Base-by-base conservation (phyloP, 2,797 vertebrate species). In the Sciurus vulgaris region DNA sequence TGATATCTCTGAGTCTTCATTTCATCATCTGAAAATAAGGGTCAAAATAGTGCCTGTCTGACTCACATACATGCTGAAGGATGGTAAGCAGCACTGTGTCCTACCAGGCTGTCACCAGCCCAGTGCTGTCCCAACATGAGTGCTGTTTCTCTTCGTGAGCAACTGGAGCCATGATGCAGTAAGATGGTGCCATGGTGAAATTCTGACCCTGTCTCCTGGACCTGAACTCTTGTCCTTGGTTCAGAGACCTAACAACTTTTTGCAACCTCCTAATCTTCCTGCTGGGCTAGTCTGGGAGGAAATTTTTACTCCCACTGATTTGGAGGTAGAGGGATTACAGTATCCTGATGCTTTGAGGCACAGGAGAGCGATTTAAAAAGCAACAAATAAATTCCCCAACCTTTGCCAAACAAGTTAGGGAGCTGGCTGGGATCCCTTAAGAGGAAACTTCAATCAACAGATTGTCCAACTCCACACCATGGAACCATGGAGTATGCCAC, bases 381-480 rank as follows among this genome's bases (percentile, higher is more conserved):
- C 13, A 87, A 96, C 35, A 88, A 89, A 86, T 76, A 94, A 56
- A 86, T 89, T 93, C 79, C 85, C 56, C 44, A 95, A 65, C 24
- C 47, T 92, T 73, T 93, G 81, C 33, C 15, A 84, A 96, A 96
- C 56, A 93, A 91, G 49, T 78, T 67, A 17, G 56, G 38, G 44
- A 82, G 77, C 44, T 79, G 59, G 20, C 28, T 87, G 59, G 26
- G 13, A 41, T 30, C 59, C 77, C 49, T 92, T 83, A 67, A 93
- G 87, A 93, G 86, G 86, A 94, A 93, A 89, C 12, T 51, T 72
- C 10, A 78, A 51, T 70, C 76, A 73, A 67, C 14, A 49, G 67
- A 91, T 56, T 67, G 22, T n/a, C 35, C 1, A 7, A 44, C n/a
- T 93, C 72, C 20, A 77, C 59, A 65, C 41, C 73, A 88, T 1